Evolutionary conservation across 2,888 invertebrate species (phyloP), one percentile per base, ranked within the genome.

Genomic region (Tromatobia lineatoria): DNA sequence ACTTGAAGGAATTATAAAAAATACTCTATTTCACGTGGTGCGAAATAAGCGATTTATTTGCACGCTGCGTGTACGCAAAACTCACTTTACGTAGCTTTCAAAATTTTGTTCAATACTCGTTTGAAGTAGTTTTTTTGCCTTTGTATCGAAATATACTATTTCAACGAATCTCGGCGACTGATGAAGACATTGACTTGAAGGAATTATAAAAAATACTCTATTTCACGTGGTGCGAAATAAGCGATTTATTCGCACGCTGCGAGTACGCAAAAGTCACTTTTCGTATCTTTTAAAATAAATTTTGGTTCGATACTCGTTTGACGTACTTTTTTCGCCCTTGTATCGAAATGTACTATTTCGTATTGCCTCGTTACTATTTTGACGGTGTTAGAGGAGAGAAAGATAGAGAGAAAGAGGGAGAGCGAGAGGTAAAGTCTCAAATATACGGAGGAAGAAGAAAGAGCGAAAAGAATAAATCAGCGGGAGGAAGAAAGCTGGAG

Each of bases 401-500:
- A 64, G 73, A 71, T 38, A 45, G 52, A 15, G 29, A 77, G 77
- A 78, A 54, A 78, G 50, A 38, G 45, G 23, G 42, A 38, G 73
- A 64, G n/a, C 20, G 45, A 66, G 34, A 45, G 57, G 38, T 10
- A 10, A 38, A 38, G 10, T 6, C 8, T 10, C 38, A 10, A 38
- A 38, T 10, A 38, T 38, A 38, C 57, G 71, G 34, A 15, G 34
- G 66, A 67, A 47, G 29, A n/a, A 67, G 76, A 77, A 67, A 75
- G 50, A 59, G 57, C 11, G 47, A 76, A 76, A 78, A 8, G 42
- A 38, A 66, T 47, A 59, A 45, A 59, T n/a, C 52, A 59, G 66
- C 71, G 69, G 75, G 69, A 47, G 69, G 67, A 38, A 80, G 66
- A 57, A 34, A 66, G 75, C 50, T 54, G 50, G 64, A 38, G 67